Evolutionary conservation across 1,140 invertebrate species (phyloP).

Genomic region (Papilio glaucus): DNA sequence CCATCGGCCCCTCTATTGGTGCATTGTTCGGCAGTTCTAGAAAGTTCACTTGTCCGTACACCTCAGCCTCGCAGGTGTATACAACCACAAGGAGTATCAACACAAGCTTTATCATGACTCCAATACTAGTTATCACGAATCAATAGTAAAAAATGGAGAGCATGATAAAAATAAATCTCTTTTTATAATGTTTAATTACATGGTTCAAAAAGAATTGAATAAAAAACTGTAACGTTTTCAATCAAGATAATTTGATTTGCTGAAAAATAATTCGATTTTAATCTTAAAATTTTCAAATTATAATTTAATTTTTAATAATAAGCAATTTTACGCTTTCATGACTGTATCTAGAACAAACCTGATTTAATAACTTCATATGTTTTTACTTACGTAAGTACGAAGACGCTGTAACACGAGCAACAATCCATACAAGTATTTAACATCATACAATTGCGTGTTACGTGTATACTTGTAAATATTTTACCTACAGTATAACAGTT

Average conservation of each 20-base stretch:
- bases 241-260: slow-evolving; percentile 1
- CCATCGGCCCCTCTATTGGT: not conserved
- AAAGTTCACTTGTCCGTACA: slow-evolving; percentile 14
- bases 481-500: too few species aligned
- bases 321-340: not conserved
- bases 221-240: not conserved
- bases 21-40: not conserved
- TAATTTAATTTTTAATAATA: not conserved
- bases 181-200: slow-evolving; percentile 19
- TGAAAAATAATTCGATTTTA: not conserved
- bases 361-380: not conserved
- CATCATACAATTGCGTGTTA: too few species aligned
- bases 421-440: too few species aligned
- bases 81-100: slow-evolving; percentile 2
- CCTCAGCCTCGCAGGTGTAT: slow-evolving; percentile 5
- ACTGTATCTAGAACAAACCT: not conserved
- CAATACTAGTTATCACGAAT: not conserved
- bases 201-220: not conserved
- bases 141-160: not conserved
- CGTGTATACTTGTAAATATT: too few species aligned
- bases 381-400: not conserved
- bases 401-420: not conserved
- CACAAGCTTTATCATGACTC: not conserved
- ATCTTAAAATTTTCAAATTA: not conserved
- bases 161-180: not conserved